Percentiles rank a stretch among this genome's conserved stretches.
phyloP scores from a whole-genome alignment of 1,140 invertebrate species.

The Zaprionus ghesquierei region DNA sequence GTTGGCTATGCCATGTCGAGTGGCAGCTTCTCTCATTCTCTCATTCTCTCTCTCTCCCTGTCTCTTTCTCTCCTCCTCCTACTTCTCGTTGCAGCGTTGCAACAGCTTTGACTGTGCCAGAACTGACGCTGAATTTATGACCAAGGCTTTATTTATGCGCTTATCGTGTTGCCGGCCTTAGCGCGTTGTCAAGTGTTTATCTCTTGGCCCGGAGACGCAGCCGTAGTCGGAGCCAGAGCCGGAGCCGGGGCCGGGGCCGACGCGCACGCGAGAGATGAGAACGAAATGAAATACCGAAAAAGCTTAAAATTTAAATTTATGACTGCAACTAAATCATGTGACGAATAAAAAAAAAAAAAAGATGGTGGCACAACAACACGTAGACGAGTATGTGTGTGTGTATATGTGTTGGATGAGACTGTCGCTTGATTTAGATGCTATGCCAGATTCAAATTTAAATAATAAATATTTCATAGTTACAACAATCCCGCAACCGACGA shows the following conservation, averaged over 20 bases:
- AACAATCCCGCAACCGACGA: conserved; percentile 16
- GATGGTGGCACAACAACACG: conserved; percentile 18
- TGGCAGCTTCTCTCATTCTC: background rate
- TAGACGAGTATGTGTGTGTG: conserved; percentile 28
- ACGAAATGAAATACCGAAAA: conserved; percentile 74
- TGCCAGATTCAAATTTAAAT: conserved; percentile 71
- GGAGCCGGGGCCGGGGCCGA: background rate
- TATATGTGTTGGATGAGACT: conserved; percentile 53
- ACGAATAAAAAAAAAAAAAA: conserved; percentile 45
- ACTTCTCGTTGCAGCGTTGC: conserved; percentile 16
- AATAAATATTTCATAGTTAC: conserved; percentile 77
- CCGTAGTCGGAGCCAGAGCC: too few relatives aligned
- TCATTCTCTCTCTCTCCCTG: background rate
- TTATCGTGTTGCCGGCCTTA: conserved; percentile 71
- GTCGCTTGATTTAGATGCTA: conserved; percentile 70
- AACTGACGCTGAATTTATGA: conserved; percentile 74
- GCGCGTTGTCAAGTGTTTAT: conserved; percentile 80
- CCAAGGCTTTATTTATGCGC: conserved; percentile 67
- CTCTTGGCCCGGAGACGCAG: conserved; percentile 51
- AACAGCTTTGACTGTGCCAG: conserved; percentile 60
- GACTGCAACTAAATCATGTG: conserved; percentile 77
- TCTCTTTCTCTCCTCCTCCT: background rate
- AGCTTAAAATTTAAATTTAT: conserved; percentile 79
- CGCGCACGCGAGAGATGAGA: conserved; percentile 2
- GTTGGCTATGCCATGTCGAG: background rate